A percentile compares a stretch with the other conserved stretches of the same genome.
These are phyloP conservation scores for Subacronicta megacephala DNA, from an alignment of 2,888 invertebrate genomes.

Conservation along the genomic window DNA sequence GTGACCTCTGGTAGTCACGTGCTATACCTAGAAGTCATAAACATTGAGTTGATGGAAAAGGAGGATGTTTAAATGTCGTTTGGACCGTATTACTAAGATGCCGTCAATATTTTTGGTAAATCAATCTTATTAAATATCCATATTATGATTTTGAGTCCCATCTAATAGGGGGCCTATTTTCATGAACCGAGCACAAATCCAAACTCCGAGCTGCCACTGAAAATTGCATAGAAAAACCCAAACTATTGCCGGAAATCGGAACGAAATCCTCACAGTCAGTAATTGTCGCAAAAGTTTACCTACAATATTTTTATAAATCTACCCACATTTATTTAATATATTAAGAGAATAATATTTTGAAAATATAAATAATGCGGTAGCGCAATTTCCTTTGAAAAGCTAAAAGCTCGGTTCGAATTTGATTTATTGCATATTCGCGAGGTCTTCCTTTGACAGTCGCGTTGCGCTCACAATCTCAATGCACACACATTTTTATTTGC, in stretches of 20 bases:
- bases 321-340: slow-evolving; percentile 28
- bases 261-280: no score
- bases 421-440: slow-evolving; percentile 62
- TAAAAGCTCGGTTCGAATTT: slow-evolving; percentile 58
- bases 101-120: not conserved
- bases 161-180: no score
- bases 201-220: no score
- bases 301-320: slow-evolving; percentile 3
- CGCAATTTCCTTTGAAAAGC: slow-evolving; percentile 49
- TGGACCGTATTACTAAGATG: not conserved
- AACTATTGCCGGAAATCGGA: no score
- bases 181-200: no score
- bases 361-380: slow-evolving; percentile 43
- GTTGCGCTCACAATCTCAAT: slow-evolving; percentile 51
- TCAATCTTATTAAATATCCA: no score
- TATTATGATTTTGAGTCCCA: no score
- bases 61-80: slow-evolving; percentile 13
- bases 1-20: slow-evolving; percentile 67
- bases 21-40: slow-evolving; percentile 49
- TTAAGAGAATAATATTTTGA: slow-evolving; percentile 38
- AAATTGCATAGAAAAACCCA: no score
- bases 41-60: slow-evolving; percentile 38
- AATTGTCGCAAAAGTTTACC: no score
- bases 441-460: slow-evolving; percentile 56
- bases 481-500: slow-evolving; percentile 58